Conservation (phyloP, 2,113 vertebrate species). For the Otis tarda region DNA sequence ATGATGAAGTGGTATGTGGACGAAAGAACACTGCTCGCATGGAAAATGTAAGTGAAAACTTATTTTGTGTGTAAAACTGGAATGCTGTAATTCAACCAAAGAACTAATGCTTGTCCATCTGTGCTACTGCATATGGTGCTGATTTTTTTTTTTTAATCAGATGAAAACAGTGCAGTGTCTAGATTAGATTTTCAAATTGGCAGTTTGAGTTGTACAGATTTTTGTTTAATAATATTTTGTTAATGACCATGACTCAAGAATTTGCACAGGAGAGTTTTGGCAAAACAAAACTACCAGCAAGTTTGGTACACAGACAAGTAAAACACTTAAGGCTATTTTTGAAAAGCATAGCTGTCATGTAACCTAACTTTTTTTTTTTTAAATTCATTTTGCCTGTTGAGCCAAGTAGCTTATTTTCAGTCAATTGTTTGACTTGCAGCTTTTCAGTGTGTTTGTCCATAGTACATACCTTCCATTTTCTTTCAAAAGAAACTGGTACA, state of each 20-base stretch:
- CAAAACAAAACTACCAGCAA: not conserved
- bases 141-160: too few relatives aligned
- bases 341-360: not conserved
- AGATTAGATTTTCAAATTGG: not conserved
- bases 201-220: not conserved
- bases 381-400: not conserved
- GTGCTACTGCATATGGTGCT: not conserved
- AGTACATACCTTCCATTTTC: not conserved
- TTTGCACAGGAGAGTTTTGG: not conserved
- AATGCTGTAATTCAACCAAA: not conserved
- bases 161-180: not conserved
- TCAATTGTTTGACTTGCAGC: not conserved
- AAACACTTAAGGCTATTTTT: not conserved
- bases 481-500: not conserved
- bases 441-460: not conserved
- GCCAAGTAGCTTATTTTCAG: not conserved
- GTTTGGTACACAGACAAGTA: not conserved
- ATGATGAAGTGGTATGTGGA: conserved; percentile 91
- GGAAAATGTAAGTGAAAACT: conserved; percentile 87
- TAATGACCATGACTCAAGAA: not conserved
- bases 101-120: not conserved
- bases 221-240: not conserved
- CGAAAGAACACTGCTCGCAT: conserved; percentile 97
- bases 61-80: not conserved
- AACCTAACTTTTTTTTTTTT: not conserved